Conservation (phyloP, 2,888 invertebrate genomes). For the Idaea biselata region DNA sequence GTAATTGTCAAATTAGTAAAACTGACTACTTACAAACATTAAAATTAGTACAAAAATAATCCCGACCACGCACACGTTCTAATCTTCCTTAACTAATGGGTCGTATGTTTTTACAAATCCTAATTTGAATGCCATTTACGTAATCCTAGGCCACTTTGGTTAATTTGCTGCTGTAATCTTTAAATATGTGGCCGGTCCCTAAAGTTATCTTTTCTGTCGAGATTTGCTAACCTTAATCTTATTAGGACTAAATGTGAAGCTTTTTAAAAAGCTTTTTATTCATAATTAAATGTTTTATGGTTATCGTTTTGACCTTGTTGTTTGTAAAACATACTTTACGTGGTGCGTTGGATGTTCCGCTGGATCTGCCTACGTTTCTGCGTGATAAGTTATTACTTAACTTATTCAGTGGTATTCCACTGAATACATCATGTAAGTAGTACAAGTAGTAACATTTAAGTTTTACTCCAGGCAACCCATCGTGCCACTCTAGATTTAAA, state of each 20-base stretch:
- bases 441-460: no score
- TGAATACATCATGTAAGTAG: no score
- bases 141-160: constrained; percentile 6
- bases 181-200: constrained; percentile 37
- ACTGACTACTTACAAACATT: no score
- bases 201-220: constrained; percentile 31
- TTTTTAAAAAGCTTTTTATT: constrained; percentile 32
- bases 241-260: constrained; percentile 36
- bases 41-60: background rate
- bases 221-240: constrained; percentile 39
- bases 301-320: constrained; percentile 25
- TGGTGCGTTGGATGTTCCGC: no score
- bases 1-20: no score
- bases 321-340: background rate
- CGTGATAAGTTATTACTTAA: no score
- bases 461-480: no score
- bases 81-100: background rate
- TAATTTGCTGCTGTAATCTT: constrained; percentile 41
- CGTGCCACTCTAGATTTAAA: no score
- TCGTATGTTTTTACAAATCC: constrained; percentile 6
- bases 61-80: background rate
- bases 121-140: constrained; percentile 9
- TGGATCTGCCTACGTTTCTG: no score
- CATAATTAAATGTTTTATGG: constrained; percentile 38
- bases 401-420: no score